Base-by-base conservation (phyloP, 1,140 invertebrate species). In the Pomacea maculata region DNA sequence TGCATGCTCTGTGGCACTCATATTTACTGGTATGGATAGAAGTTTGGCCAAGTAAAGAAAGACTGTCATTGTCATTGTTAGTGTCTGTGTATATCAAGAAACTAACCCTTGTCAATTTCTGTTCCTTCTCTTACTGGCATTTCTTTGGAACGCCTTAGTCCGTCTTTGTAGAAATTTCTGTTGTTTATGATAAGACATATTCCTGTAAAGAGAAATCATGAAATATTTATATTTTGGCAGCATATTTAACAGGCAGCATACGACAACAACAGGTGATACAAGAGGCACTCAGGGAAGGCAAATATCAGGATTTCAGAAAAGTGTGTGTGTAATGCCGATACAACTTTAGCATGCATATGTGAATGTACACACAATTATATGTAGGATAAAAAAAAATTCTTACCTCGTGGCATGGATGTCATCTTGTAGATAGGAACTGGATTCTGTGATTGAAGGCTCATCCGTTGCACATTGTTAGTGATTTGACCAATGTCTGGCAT, bases 181-280 rank as follows among this genome's bases (percentile, higher is more conserved):
- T 88, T 88, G 83, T 88, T 88, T 79, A 88, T 84, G 7, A 88
- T 88, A 8, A 88, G 61, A 81, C 85, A 86, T 52, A 86, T 81
- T 17, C 87, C 87, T 87, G 75, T 17, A 83, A 77, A 68, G 34
- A 17, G n/a, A 78, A 75, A 64, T 11, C 6, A 45, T 45, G 6
- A 80, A 55, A 11, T 61, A 11, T 61, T 4, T 61, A 61, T 17
- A 61, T 61, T 61, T 61, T 61, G 57, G 57, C 57, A 61, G 29
- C 57, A 14, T 15, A 10, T 54, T 1, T 45, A 45, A 45, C 73
- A 52, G 25, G 10, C 52, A 54, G 25, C 17, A 25, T 73, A 10
- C 15, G 34, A 52, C n/a, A 80, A 25, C 29, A 34, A 54, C 54
- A 17, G 25, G 7, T 21, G 17, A 45, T 17, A 45, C 6, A 45